Evolutionary conservation across 2,797 vertebrate genomes (phyloP).

Genomic region (Percopsis omiscomaycus): DNA sequence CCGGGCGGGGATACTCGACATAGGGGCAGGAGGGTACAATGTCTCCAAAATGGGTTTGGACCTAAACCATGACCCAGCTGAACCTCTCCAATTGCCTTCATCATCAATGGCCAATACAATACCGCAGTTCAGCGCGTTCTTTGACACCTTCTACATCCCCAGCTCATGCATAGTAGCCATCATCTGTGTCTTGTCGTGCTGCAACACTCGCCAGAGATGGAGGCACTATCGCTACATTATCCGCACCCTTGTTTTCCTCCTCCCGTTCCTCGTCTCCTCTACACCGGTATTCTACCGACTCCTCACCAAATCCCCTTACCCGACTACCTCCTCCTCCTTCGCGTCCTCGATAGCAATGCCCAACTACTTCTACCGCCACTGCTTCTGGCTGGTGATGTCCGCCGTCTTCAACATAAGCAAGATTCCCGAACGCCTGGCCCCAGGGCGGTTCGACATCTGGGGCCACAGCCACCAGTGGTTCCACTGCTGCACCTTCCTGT

Average conservation of each 20-base stretch:
- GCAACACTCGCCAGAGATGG: constrained; percentile 80
- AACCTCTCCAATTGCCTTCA: not conserved
- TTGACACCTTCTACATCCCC: constrained; percentile 78
- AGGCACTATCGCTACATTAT: constrained; percentile 77
- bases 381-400: constrained; percentile 79
- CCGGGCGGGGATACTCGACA: constrained; percentile 58
- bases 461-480: constrained; percentile 85
- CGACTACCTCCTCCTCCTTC: constrained; percentile 44
- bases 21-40: constrained; percentile 24
- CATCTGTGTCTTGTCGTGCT: constrained; percentile 80
- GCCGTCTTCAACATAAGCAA: constrained; percentile 82
- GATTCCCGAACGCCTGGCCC: constrained; percentile 77
- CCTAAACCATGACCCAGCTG: not conserved
- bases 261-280: constrained; percentile 79
- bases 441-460: constrained; percentile 80
- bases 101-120: constrained; percentile 9
- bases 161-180: constrained; percentile 75
- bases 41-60: constrained; percentile 22
- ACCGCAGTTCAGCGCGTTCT: constrained; percentile 56
- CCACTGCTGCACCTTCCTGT: constrained; percentile 82
- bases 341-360: constrained; percentile 56
- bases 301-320: constrained; percentile 60
- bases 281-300: constrained; percentile 80
- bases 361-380: constrained; percentile 78
- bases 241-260: constrained; percentile 81